Evolutionary conservation across 2,113 vertebrate species (phyloP).

Genomic region (Acrocephalus arundinaceus): DNA sequence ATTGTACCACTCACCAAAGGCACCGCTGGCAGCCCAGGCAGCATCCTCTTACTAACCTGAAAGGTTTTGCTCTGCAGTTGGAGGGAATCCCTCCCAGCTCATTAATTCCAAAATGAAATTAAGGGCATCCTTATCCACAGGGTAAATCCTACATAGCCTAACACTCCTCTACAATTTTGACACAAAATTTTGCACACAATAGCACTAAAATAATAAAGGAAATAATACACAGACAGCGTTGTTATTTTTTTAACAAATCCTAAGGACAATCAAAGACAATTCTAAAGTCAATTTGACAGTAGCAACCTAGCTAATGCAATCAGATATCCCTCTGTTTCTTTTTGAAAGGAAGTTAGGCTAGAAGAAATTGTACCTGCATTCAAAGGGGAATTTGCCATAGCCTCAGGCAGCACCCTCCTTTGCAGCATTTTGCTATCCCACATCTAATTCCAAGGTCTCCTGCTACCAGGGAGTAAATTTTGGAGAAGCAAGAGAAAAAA

Average conservation of each 20-base stretch:
- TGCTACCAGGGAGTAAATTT: neutral
- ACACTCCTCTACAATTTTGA: neutral
- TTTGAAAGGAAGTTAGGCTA: neutral
- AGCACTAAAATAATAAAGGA: neutral
- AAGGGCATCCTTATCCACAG: neutral
- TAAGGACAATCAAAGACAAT: neutral
- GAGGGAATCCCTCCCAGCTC: neutral
- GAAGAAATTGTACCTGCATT: neutral
- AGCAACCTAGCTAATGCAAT: neutral
- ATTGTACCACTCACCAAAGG: neutral
- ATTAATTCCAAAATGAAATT: neutral
- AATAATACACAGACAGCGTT: neutral
- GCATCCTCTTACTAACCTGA: accelerated
- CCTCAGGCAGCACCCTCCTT: neutral
- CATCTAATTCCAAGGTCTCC: neutral
- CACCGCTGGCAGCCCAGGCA: neutral
- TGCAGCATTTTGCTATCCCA: neutral
- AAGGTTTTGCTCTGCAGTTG: neutral
- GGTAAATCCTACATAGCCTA: neutral
- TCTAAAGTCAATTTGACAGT: neutral
- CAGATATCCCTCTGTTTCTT: neutral
- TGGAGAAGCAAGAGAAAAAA: neutral
- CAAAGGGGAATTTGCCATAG: neutral
- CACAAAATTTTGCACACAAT: neutral
- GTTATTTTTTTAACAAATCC: neutral